Evolutionary conservation across 2,797 vertebrate species (phyloP), one percentile per base, ranked within the genome.

Genomic region (Epinephelus awoara): DNA sequence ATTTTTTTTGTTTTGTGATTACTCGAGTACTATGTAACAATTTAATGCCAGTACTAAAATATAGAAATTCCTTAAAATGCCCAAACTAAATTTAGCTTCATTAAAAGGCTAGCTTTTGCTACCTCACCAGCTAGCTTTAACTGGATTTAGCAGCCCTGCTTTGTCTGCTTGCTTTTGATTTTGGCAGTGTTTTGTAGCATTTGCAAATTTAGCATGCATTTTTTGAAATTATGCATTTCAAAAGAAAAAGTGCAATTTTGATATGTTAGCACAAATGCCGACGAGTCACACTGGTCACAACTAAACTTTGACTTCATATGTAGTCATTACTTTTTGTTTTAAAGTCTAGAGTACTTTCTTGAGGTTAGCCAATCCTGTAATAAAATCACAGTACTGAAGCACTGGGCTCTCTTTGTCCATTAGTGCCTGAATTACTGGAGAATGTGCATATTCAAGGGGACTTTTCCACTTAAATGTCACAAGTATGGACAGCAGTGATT

Each of bases 361-460:
- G 29, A 58, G 40, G 25, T 29, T 14, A n/a, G 3, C 12, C 34
- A 3, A 38, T 1, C 27, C 3, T 54, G 14, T 46, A 67, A 59
- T 75, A 47, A 61, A 83, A 78, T 44, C 17, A 50, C 50, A 54
- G 44, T 6, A 47, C 38, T 82, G 18, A 72, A 58, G 54, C 18
- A 19, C 0, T 5, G 42, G 57, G 62, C 70, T 56, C 79, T 78
- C 1, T 2, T 76, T 62, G 27, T 54, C 68, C 67, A 78, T 87
- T 79, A 79, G 66, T 5, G 17, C 9, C 52, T 49, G 38, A 73
- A 58, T 49, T 46, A 63, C 27, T 58, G 55, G 1, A 44, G 38
- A 65, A 67, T 52, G 6, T 56, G 27, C 23, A 40, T 0, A 42
- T 3, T 65, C 9, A 70, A 57, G n/a, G 13, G 27, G 18, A 49